Percentiles rank a stretch among this genome's conserved stretches.
phyloP scores from a whole-genome alignment of 1,140 invertebrate species.

The Lepidurus apus region DNA sequence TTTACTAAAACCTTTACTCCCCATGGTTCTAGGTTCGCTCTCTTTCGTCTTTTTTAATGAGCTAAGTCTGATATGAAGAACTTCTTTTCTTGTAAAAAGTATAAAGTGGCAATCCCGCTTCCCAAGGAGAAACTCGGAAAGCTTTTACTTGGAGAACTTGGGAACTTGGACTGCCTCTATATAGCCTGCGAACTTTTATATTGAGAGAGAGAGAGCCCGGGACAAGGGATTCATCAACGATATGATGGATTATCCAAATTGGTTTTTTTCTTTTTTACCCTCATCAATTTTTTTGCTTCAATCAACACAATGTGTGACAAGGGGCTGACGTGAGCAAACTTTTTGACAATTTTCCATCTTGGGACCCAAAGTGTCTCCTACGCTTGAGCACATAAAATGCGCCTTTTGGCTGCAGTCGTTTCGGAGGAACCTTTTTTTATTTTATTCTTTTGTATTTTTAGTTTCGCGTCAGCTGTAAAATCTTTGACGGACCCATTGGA shows the following conservation, averaged over 20 bases:
- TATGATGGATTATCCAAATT: conserved; percentile 19
- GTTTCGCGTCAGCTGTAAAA: conserved; percentile 7
- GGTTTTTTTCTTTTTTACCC: neutral
- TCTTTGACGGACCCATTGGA: conserved; percentile 2
- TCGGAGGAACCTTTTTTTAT: neutral
- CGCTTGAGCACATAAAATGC: neutral
- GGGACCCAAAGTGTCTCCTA: neutral
- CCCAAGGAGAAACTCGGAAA: neutral
- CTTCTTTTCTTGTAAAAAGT: conserved; percentile 4
- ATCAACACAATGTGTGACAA: conserved; percentile 22
- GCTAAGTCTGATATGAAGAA: neutral
- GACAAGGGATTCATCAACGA: conserved; percentile 21
- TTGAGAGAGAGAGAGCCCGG: neutral
- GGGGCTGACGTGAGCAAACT: conserved; percentile 1
- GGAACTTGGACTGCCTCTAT: neutral
- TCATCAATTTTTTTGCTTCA: conserved; percentile 22
- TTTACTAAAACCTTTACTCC: neutral
- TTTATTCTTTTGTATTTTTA: neutral
- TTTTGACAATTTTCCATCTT: neutral
- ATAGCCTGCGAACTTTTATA: neutral
- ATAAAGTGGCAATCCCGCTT: neutral
- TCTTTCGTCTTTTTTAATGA: neutral
- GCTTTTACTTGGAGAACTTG: neutral
- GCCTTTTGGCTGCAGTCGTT: neutral
- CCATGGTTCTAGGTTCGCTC: neutral